Base-by-base conservation (phyloP, 2,113 vertebrate genomes). In the Riparia riparia region DNA sequence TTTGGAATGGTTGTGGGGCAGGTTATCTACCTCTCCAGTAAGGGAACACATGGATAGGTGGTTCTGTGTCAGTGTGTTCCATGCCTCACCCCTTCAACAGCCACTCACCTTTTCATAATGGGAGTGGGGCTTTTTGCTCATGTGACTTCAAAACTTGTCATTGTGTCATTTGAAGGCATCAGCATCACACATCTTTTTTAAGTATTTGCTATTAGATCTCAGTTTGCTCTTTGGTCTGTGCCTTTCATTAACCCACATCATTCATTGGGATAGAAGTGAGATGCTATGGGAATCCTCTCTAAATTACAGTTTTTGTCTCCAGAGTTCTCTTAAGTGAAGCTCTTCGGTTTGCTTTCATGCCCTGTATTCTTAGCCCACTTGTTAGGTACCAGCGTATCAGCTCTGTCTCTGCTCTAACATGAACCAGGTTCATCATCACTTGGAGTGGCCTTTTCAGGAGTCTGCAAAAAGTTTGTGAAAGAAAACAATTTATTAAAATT, bases 81-180 rank as follows among this genome's bases (percentile, higher is more conserved):
- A 69, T 37, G 39, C 18, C 42, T 76, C 42, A 32, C 3, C 5
- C 7, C 31, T 47, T 49, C 51, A 70, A 12, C 41, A 85, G 5
- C 26, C 31, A 41, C 5, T 2, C 12, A 39, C 5, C 2, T 76
- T 51, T 83, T 37, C 21, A 68, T 24, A 71, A 65, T 6, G 12
- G 6, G 24, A 54, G 12, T 34, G 1, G 0, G 1, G 10, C 7
- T 49, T 64, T 60, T 49, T 8, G 3, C 16, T 68, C 21, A 24
- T 3, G 9, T 45, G 18, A 50, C 63, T 54, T 83, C 51, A 71
- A 51, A 79, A 63, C 15, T 7, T 31, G 12, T 41, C 17, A 83
- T 6, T 2, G 9, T 7, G 89, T 71, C 15, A 42, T 42, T 83
- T 45, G 34, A 54, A 58, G 29, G 7, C n/a, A 64, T 19, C 57